Conservation (phyloP, 2,797 vertebrate genomes). For the Bovichtus diacanthus region DNA sequence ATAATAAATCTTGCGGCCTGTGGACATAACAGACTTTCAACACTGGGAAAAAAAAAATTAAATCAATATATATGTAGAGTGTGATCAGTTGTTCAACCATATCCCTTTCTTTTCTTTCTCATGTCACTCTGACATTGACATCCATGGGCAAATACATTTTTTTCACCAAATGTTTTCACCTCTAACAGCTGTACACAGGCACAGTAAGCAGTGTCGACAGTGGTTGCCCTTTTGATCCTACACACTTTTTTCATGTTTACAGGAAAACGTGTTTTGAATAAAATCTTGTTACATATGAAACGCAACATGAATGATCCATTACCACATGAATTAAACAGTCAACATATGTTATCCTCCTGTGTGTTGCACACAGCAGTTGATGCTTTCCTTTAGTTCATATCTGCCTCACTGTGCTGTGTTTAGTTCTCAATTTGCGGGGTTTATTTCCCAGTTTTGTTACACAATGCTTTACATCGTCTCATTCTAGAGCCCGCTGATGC, state of each 20-base stretch:
- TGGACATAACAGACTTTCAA: too few relatives aligned
- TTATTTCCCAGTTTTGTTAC: constrained; percentile 38
- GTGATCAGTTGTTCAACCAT: background rate
- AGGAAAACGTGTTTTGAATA: constrained; percentile 12
- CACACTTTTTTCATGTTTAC: constrained; percentile 6
- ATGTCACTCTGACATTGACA: background rate
- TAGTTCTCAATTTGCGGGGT: background rate
- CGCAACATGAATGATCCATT: constrained; percentile 35
- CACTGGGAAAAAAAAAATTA: background rate
- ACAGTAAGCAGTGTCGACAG: background rate
- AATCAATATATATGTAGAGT: background rate
- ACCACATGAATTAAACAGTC: constrained; percentile 2
- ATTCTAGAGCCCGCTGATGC: constrained; percentile 50
- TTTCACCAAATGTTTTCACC: constrained; percentile 4
- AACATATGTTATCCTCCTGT: background rate
- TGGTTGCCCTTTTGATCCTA: background rate
- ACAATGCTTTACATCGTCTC: constrained; percentile 39
- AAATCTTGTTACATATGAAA: constrained; percentile 20
- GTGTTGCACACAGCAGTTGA: background rate
- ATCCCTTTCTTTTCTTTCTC: background rate
- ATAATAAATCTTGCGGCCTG: background rate
- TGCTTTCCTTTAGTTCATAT: background rate
- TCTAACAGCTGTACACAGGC: background rate
- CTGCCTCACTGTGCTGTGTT: constrained; percentile 9
- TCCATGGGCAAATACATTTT: constrained; percentile 6